Conservation (phyloP, 2,797 vertebrate genomes). For the Sphenodon punctatus region DNA sequence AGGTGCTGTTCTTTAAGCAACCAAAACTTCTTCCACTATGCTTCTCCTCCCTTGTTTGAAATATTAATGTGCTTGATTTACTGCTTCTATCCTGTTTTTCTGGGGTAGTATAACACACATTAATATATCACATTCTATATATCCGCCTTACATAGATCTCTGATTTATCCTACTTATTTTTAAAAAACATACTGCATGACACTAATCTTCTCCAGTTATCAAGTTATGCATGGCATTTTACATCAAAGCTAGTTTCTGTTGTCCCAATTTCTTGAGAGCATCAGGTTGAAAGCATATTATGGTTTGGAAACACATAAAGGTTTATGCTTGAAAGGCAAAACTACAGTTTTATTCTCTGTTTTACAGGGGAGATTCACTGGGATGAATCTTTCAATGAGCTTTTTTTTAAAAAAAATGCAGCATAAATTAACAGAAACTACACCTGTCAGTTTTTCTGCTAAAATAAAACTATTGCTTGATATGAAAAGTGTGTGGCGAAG, state of each 20-base stretch:
- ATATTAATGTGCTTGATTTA: slow-evolving; percentile 44
- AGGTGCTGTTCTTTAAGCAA: slow-evolving; percentile 56
- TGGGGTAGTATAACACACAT: not conserved
- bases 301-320: not conserved
- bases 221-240: not conserved
- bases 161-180: not conserved
- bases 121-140: not conserved
- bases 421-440: not conserved
- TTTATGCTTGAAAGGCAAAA: not conserved
- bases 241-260: not conserved
- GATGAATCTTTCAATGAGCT: not conserved
- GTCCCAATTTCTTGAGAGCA: slow-evolving; percentile 15
- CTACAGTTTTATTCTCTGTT: not conserved
- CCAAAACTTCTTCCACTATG: not conserved
- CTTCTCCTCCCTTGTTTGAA: slow-evolving; percentile 48
- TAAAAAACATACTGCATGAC: not conserved
- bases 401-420: not conserved
- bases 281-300: not conserved
- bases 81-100: slow-evolving; percentile 18
- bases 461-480: not conserved
- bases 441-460: not conserved
- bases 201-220: not conserved
- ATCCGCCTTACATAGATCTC: not conserved
- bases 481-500: not conserved
- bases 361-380: not conserved